These are phyloP conservation scores for Sebastiscus tertius DNA, from an alignment of 2,797 vertebrate genomes.

Conservation along the genomic window DNA sequence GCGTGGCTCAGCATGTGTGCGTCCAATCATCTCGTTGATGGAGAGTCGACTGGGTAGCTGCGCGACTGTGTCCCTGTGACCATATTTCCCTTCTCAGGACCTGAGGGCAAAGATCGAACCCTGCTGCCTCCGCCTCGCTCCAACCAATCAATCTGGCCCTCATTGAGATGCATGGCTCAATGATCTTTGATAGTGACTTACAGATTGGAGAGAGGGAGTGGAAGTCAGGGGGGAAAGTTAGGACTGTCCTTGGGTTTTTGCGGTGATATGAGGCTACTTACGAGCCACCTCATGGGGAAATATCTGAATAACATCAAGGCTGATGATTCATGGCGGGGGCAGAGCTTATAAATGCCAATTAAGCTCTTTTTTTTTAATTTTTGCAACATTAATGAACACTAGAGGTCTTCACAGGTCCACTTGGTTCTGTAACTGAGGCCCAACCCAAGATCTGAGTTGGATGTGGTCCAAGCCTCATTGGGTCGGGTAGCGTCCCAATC, in stretches of 20 bases:
- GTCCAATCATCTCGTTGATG: constrained; percentile 74
- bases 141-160: constrained; percentile 78
- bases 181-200: constrained; percentile 76
- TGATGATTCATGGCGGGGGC: not conserved
- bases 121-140: constrained; percentile 70
- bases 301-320: not conserved
- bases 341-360: not conserved
- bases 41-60: constrained; percentile 62
- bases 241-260: constrained; percentile 59
- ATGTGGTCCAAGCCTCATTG: not conserved
- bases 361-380: not conserved
- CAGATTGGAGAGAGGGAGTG: constrained; percentile 52
- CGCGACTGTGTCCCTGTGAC: constrained; percentile 52
- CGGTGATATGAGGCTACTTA: constrained; percentile 47
- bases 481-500: not conserved
- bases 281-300: not conserved
- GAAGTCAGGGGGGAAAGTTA: constrained; percentile 52
- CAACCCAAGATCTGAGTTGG: not conserved
- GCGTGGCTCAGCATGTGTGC: constrained; percentile 69
- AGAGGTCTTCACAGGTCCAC: not conserved
- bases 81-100: constrained; percentile 64
- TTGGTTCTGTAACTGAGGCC: not conserved
- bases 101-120: constrained; percentile 76
- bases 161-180: constrained; percentile 81
- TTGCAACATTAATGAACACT: not conserved